phyloP scores from a whole-genome alignment of 2,888 invertebrate species.

The Sinhomidia bicolor region DNA sequence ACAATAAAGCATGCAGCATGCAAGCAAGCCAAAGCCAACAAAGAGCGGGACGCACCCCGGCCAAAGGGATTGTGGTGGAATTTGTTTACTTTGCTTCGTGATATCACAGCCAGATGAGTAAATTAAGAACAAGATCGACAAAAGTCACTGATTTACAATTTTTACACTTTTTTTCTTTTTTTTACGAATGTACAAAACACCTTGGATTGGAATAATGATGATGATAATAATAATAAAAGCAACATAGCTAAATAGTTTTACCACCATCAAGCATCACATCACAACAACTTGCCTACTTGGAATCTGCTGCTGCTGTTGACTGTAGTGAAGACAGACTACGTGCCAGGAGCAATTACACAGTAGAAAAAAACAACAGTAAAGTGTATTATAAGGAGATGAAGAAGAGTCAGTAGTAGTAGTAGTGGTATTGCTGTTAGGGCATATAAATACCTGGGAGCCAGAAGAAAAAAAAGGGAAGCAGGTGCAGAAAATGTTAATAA shows the following conservation, averaged over 20 bases:
- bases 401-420: background rate
- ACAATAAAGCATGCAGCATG: background rate
- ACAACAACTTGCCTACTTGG: conserved; percentile 16
- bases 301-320: background rate
- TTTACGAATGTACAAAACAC: background rate
- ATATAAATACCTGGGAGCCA: conserved; percentile 24
- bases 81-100: conserved; percentile 39
- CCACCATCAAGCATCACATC: background rate
- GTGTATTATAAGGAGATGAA: conserved; percentile 19
- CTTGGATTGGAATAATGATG: background rate
- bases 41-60: conserved; percentile 63
- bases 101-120: conserved; percentile 41
- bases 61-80: conserved; percentile 39
- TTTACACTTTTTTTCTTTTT: conserved; percentile 51
- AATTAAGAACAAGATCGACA: conserved; percentile 64
- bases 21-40: too few species aligned
- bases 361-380: conserved; percentile 30
- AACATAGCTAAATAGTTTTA: too few species aligned
- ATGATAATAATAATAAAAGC: background rate
- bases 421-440: conserved; percentile 28
- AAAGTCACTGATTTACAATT: conserved; percentile 67
- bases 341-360: conserved; percentile 70
- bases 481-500: conserved; percentile 73
- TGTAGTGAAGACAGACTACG: conserved; percentile 33
- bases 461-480: conserved; percentile 55